phyloP scores from a whole-genome alignment of 2,888 invertebrate species.

The Spilosoma lubricipeda region DNA sequence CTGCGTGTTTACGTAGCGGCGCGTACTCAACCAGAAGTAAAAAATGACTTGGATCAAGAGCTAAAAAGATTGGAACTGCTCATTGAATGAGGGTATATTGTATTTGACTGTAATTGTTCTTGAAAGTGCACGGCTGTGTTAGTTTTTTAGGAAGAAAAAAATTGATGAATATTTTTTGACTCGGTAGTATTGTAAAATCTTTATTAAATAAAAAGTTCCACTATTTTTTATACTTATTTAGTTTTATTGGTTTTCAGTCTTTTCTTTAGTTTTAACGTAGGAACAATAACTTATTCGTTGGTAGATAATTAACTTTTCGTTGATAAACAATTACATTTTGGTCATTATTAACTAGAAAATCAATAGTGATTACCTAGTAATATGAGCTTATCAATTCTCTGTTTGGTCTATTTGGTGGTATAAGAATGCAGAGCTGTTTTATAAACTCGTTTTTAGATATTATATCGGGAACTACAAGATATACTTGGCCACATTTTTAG shows the following conservation, averaged over 20 bases:
- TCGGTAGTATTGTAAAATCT: background rate
- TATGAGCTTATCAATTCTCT: no score
- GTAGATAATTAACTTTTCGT: background rate
- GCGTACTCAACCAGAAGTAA: slow-evolving; percentile 33
- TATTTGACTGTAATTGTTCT: background rate
- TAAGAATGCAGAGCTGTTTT: no score
- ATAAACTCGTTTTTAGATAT: no score
- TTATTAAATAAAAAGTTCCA: background rate
- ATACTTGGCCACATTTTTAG: no score
- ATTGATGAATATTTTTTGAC: background rate
- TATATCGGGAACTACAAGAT: no score
- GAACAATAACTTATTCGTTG: background rate
- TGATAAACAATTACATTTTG: no score
- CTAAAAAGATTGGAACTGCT: slow-evolving; percentile 11
- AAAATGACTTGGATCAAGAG: background rate
- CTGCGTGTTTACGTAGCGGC: slow-evolving; percentile 70
- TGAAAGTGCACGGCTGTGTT: background rate
- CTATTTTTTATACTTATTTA: background rate
- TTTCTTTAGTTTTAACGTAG: background rate
- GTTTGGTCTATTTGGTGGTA: no score
- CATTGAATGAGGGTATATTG: slow-evolving; percentile 10
- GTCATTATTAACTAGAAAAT: no score
- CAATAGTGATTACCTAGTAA: no score
- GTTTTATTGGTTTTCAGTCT: background rate
- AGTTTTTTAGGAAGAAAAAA: background rate